Evolutionary conservation across 2,113 vertebrate species (phyloP).

Genomic region (Megalops atlanticus): DNA sequence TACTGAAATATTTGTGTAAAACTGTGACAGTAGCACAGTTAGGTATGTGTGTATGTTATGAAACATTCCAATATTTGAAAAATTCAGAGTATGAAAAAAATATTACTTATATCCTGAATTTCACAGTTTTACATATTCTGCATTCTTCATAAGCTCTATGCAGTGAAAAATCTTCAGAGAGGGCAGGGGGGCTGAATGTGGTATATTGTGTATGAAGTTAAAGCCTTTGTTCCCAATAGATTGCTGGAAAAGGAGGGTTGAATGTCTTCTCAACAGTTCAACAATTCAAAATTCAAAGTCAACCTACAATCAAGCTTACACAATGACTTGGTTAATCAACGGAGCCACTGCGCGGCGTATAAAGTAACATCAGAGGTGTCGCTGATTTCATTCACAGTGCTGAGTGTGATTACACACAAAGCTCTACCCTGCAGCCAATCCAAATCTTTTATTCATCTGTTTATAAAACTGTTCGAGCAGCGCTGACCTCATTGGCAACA

Average conservation of each 20-base stretch:
- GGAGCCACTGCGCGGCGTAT: conserved; percentile 1
- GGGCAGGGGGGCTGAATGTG: background rate
- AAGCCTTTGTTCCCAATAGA: background rate
- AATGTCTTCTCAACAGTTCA: too few relatives aligned
- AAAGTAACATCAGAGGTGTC: too few relatives aligned
- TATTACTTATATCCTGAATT: too few relatives aligned
- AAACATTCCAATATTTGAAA: too few relatives aligned
- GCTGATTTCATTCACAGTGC: conserved; percentile 22
- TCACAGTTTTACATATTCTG: too few relatives aligned
- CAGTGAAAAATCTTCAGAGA: conserved; percentile 34
- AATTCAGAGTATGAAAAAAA: too few relatives aligned
- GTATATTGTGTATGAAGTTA: background rate
- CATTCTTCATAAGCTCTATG: too few relatives aligned
- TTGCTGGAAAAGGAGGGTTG: background rate
- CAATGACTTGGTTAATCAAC: conserved; percentile 10
- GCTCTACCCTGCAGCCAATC: conserved; percentile 25
- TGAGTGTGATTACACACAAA: conserved; percentile 12
- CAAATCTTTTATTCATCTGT: conserved; percentile 36
- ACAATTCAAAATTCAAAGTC: background rate
- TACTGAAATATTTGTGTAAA: too few relatives aligned
- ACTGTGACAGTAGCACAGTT: too few relatives aligned
- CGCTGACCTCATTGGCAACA: conserved; percentile 49
- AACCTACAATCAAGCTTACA: background rate
- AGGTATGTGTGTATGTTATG: too few relatives aligned
- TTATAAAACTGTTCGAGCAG: conserved; percentile 38